Evolutionary conservation across 2,888 invertebrate species (phyloP).

Genomic region (Ornithoptera priamus): DNA sequence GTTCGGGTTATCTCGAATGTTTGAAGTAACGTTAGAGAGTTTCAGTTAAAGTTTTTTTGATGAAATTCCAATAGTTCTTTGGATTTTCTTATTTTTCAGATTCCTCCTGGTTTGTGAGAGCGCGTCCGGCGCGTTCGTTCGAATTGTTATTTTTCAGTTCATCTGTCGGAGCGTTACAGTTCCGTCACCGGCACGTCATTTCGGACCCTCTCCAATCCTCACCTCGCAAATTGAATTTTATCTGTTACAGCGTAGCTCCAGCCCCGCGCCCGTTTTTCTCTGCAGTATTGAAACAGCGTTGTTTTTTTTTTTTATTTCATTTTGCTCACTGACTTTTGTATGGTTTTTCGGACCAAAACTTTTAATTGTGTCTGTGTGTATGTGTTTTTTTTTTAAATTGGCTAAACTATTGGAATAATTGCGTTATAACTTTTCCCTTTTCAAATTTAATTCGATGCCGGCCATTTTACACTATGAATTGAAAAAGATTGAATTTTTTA

Average conservation of each 20-base stretch:
- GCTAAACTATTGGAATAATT: neutral
- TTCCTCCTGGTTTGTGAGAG: neutral
- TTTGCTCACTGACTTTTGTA: conserved; percentile 1
- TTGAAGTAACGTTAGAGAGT: no score
- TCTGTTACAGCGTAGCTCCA: conserved; percentile 56
- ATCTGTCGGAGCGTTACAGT: conserved; percentile 19
- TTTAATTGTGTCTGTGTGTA: neutral
- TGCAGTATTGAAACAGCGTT: conserved; percentile 12
- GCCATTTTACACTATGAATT: no score
- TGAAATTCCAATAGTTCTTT: no score
- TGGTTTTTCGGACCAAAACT: neutral
- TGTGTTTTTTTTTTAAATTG: neutral
- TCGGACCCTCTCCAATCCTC: conserved; percentile 74
- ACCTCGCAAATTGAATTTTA: conserved; percentile 77
- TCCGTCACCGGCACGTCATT: conserved; percentile 41
- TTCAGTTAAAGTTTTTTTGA: no score
- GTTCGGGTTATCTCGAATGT: no score
- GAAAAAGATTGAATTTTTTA: no score
- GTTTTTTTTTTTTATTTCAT: conserved; percentile 7
- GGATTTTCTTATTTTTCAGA: neutral
- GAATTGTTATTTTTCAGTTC: conserved; percentile 11
- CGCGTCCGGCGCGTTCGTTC: conserved; percentile 7
- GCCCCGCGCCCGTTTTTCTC: conserved; percentile 13
- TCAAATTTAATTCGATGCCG: neutral
- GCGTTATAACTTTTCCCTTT: neutral